These are phyloP conservation scores for Plecotus auritus DNA, from an alignment of 2,113 vertebrate species.

Conservation along the genomic window DNA sequence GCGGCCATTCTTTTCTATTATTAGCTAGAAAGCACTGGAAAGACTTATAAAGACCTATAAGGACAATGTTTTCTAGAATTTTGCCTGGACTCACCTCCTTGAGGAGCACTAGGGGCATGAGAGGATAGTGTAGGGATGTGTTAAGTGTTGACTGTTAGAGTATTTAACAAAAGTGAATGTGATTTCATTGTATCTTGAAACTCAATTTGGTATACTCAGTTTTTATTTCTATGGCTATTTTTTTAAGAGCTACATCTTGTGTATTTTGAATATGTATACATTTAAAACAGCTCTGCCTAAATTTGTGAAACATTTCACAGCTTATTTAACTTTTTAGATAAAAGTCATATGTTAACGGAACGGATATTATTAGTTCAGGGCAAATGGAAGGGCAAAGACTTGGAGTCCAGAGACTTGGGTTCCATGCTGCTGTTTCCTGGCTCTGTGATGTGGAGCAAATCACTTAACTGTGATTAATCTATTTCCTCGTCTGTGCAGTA, in stretches of 20 bases:
- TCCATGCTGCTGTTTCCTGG: not conserved
- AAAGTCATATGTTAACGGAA: not conserved
- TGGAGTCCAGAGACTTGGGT: not conserved
- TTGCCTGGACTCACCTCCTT: not conserved
- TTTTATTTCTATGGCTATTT: not conserved
- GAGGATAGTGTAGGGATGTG: not conserved
- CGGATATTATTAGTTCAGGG: not conserved
- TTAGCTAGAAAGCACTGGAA: slow-evolving; percentile 34
- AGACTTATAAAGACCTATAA: not conserved
- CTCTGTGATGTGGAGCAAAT: not conserved
- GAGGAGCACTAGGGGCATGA: not conserved
- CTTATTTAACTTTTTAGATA: slow-evolving; percentile 13
- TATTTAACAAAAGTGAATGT: not conserved
- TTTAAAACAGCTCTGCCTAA: not conserved
- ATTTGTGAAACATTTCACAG: not conserved
- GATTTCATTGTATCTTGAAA: slow-evolving; percentile 23
- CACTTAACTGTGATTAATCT: not conserved
- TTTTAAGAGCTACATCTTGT: not conserved
- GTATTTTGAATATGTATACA: not conserved
- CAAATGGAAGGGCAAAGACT: slow-evolving; percentile 1
- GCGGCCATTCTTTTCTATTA: slow-evolving; percentile 39
- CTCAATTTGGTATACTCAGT: not conserved
- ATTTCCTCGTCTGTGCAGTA: not conserved
- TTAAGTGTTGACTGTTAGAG: not conserved
- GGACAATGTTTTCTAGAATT: not conserved